Evolutionary conservation across 2,888 invertebrate genomes (phyloP), one percentile per base, ranked within the genome.

Genomic region (Gnatocerus cornutus): DNA sequence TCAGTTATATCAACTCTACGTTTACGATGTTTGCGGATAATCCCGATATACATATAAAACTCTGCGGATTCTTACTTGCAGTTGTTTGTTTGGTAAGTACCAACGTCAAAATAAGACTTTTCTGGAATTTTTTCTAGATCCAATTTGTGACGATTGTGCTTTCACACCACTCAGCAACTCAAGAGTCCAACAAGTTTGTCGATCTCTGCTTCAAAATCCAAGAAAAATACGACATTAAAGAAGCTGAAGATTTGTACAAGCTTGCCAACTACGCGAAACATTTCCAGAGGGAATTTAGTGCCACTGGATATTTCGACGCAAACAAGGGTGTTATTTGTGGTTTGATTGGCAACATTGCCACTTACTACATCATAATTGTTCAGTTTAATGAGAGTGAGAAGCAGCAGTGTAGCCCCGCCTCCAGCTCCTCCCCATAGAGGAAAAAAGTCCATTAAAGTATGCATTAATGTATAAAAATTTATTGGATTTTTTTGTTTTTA

Each of bases 151-250:
- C 33, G 10, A 16, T 55, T 39, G 39, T 55, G 9, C 16, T 55
- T n/a, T 14, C 14, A 3, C 30, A 12, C 8, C 33, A 55, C 7
- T 39, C 14, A 6, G 37, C 55, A 14, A 39, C 21, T 8, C 55
- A 55, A 37, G 39, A 55, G 37, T 30, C 39, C 1, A 55, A 10
- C 14, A 55, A 39, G 16, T 55, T 55, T 55, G 37, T 37, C 5
- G 30, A 55, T 55, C 37, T 55, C 10, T 55, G 55, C 37, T 55
- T 12, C n/a, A 14, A 55, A 39, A 14, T 39, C 1, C 55, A 55
- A 16, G 39, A 55, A 39, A 21, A 39, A 8, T 55, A 5, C 12
- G 37, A 16, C 9, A n/a, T 9, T 2, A 39, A 16, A 14, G 37
- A 55, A 14, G 16, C 7, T 14, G 37, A 37, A 14, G 21, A 9